Percentiles rank a stretch among this genome's conserved stretches.
Evolutionary conservation across 2,797 vertebrate genomes (phyloP).

Genomic region (Pristis pectinata): DNA sequence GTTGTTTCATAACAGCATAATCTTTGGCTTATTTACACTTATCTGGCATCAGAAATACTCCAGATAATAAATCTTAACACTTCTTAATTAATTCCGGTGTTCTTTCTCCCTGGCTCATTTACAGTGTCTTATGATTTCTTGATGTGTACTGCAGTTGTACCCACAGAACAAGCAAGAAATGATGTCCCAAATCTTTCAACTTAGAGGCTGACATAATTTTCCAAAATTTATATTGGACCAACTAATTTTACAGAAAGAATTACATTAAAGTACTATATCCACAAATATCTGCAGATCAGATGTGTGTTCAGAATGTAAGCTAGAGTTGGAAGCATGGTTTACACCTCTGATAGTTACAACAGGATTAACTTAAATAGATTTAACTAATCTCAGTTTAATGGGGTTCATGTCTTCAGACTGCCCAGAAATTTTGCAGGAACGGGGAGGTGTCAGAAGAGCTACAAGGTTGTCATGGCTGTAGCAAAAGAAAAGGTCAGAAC

Average conservation of each 20-base stretch:
- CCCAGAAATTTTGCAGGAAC: not conserved
- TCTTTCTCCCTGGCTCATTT: not conserved
- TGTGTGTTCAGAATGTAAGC: not conserved
- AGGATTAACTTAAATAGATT: not conserved
- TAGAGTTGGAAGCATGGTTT: not conserved
- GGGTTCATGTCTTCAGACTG: not conserved
- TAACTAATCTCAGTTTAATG: not conserved
- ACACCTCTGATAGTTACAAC: not conserved
- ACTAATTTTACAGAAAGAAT: not conserved
- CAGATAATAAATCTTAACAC: not conserved
- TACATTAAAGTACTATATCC: not conserved
- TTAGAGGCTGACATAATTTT: not conserved
- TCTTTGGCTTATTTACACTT: not conserved
- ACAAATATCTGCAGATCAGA: not conserved
- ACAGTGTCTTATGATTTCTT: not conserved
- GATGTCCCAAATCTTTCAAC: not conserved
- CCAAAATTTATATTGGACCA: not conserved
- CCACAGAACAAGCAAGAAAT: not conserved
- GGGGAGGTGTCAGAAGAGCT: not conserved
- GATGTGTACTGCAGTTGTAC: not conserved
- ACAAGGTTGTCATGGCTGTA: not conserved
- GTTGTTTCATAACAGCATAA: not conserved
- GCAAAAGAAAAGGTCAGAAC: not conserved
- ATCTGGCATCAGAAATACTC: not conserved
- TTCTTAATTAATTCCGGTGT: not conserved